phyloP scores from a whole-genome alignment of 2,113 vertebrate genomes.

The Toxotes chatareus region DNA sequence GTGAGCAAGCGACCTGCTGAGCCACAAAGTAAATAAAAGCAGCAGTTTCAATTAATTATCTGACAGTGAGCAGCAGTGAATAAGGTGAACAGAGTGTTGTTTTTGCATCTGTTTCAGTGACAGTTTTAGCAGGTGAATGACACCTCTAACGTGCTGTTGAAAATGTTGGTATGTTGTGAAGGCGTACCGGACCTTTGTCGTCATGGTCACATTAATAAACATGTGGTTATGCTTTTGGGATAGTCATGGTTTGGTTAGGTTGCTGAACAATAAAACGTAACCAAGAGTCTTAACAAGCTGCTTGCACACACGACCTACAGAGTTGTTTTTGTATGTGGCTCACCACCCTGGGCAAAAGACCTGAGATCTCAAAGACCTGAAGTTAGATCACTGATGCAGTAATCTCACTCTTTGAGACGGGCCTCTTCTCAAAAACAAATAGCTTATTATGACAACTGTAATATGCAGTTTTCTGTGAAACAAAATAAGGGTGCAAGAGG shows the following conservation, averaged over 20 bases:
- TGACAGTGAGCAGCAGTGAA: too few species aligned
- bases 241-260: neutral
- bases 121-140: too few species aligned
- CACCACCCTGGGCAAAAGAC: neutral
- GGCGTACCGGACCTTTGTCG: neutral
- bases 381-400: slow-evolving; percentile 21
- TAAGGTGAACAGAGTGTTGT: too few species aligned
- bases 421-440: slow-evolving; percentile 15
- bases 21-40: neutral
- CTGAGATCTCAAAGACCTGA: slow-evolving; percentile 8
- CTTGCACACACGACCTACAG: neutral
- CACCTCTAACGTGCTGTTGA: too few species aligned
- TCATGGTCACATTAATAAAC: neutral
- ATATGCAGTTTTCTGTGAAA: slow-evolving; percentile 18
- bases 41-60: too few species aligned
- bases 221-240: neutral
- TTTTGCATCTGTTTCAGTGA: too few species aligned
- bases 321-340: neutral
- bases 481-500: slow-evolving; percentile 1
- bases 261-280: neutral
- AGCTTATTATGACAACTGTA: slow-evolving; percentile 33
- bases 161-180: neutral
- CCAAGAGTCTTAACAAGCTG: neutral
- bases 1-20: too few species aligned
- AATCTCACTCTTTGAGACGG: slow-evolving; percentile 9